These are phyloP conservation scores for Apodemia zela DNA, from an alignment of 2,888 invertebrate species.

Conservation along the genomic window DNA sequence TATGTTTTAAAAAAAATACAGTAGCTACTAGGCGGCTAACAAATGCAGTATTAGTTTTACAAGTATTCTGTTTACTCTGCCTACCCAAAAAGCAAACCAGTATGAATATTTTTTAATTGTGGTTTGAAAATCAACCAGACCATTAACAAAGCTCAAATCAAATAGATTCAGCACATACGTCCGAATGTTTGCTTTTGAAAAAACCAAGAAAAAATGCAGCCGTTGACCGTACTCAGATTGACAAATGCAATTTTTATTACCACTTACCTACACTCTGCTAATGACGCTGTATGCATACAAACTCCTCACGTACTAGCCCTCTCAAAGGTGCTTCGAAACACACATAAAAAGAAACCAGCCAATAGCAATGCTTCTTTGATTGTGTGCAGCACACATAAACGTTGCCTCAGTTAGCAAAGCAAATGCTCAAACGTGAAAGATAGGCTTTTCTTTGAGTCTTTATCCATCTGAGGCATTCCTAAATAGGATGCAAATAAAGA, in stretches of 20 bases:
- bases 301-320: constrained; percentile 36
- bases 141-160: not conserved
- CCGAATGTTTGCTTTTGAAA: not conserved
- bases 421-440: constrained; percentile 72
- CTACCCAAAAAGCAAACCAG: no score
- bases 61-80: no score
- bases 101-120: no score
- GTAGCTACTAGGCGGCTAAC: no score
- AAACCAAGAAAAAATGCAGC: constrained; percentile 19
- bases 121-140: no score
- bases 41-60: no score
- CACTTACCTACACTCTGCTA: constrained; percentile 48
- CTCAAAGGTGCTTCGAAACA: constrained; percentile 31
- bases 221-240: constrained; percentile 43
- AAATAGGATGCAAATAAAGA: constrained; percentile 78
- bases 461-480: constrained; percentile 66
- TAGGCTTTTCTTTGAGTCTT: constrained; percentile 74
- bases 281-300: constrained; percentile 45
- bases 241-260: constrained; percentile 64
- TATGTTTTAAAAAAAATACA: no score
- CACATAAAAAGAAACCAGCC: constrained; percentile 26
- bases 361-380: constrained; percentile 24
- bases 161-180: not conserved
- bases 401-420: constrained; percentile 52
- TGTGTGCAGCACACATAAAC: constrained; percentile 31